Percentiles rank a stretch among this genome's conserved stretches.
Evolutionary conservation across 2,888 invertebrate species (phyloP).

Genomic region (Helicoverpa assulta): DNA sequence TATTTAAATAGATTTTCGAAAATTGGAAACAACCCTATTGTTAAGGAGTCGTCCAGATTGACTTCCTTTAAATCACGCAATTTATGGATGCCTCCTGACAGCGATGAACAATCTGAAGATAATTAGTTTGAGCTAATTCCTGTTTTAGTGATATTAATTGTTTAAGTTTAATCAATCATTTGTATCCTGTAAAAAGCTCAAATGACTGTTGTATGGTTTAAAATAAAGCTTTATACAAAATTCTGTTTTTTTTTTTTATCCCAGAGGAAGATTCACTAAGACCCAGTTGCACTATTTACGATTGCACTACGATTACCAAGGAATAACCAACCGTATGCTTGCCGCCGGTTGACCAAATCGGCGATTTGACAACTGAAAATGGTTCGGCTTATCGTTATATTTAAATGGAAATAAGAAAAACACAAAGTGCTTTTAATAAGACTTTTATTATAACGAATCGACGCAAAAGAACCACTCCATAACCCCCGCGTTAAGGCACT

Average conservation of each 20-base stretch:
- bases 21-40: no score
- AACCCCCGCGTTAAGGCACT: conserved; percentile 70
- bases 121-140: conserved; percentile 40
- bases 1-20: no score
- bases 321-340: no score
- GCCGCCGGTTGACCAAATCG: no score
- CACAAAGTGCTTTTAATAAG: conserved; percentile 22
- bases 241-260: conserved; percentile 16
- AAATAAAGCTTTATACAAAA: conserved; percentile 53
- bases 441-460: conserved; percentile 56
- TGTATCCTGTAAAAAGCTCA: conserved; percentile 29
- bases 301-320: no score
- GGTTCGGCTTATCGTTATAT: no score
- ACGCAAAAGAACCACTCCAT: conserved; percentile 58
- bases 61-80: no score
- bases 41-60: no score
- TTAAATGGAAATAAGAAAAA: conserved; percentile 3
- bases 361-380: no score
- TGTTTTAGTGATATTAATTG: conserved; percentile 50
- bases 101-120: not conserved
- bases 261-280: not conserved
- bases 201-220: conserved; percentile 43
- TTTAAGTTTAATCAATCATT: conserved; percentile 37
- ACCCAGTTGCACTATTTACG: no score
- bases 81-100: no score